phyloP scores from a whole-genome alignment of 2,797 vertebrate species.

The Oreochromis grahami region DNA sequence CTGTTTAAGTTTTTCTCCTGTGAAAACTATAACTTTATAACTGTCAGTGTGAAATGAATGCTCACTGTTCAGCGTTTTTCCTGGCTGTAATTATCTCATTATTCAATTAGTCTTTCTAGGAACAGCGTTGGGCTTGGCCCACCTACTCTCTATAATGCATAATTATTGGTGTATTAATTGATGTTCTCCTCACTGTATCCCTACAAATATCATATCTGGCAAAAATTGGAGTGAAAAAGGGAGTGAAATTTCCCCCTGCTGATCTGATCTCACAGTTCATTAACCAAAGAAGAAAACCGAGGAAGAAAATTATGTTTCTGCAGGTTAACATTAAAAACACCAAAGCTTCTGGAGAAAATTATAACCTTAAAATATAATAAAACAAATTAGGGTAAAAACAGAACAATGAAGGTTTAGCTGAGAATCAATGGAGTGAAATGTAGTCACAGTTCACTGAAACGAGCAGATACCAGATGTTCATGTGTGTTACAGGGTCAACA shows the following conservation, averaged over 20 bases:
- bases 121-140: background rate
- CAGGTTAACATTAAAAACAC: background rate
- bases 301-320: background rate
- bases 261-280: background rate
- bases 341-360: background rate
- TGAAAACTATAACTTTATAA: background rate
- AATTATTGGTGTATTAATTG: background rate
- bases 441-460: background rate
- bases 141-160: background rate
- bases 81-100: conserved; percentile 6
- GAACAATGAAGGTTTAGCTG: background rate
- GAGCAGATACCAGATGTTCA: background rate
- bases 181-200: background rate
- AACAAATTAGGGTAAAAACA: background rate
- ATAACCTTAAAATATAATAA: accelerated
- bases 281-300: background rate
- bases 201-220: background rate
- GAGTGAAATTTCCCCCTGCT: background rate
- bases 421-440: accelerated
- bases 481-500: background rate
- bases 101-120: conserved; percentile 40
- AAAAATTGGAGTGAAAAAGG: background rate
- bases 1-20: background rate
- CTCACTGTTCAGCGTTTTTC: background rate
- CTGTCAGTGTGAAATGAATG: background rate